phyloP scores from a whole-genome alignment of 2,888 invertebrate genomes.

The Hydrotaea cyrtoneurina region DNA sequence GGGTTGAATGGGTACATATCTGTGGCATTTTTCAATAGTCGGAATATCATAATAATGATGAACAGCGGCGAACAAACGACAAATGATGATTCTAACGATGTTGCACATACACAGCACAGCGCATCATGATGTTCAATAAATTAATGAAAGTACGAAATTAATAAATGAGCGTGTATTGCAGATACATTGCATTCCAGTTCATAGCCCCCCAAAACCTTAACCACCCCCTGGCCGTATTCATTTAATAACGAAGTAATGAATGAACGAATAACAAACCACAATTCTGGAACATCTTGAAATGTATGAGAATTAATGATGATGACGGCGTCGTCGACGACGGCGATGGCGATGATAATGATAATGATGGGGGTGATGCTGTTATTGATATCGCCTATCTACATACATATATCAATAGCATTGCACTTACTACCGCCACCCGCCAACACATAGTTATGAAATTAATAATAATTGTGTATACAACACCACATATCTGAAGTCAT shows the following conservation, averaged over 20 bases:
- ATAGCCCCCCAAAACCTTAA: background rate
- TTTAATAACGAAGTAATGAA: slow-evolving; percentile 31
- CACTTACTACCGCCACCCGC: background rate
- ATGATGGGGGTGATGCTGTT: background rate
- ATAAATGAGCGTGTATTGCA: slow-evolving; percentile 38
- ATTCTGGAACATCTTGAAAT: slow-evolving; percentile 19
- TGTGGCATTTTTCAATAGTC: slow-evolving; percentile 27
- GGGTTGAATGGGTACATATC: slow-evolving; percentile 24
- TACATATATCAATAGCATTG: background rate
- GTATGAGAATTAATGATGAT: slow-evolving; percentile 4
- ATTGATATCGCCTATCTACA: background rate
- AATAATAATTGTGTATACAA: background rate
- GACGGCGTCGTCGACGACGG: background rate
- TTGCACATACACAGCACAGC: background rate
- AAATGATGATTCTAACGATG: background rate
- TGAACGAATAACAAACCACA: slow-evolving; percentile 20
- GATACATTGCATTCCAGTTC: background rate
- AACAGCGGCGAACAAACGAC: background rate
- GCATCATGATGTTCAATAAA: slow-evolving; percentile 55
- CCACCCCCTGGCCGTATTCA: background rate
- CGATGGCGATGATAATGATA: background rate
- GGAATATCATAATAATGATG: background rate
- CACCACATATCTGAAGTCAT: background rate
- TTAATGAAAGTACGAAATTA: slow-evolving; percentile 57
- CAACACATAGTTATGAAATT: background rate